Percentiles rank a stretch among this genome's conserved stretches.
Conservation (phyloP, 2,888 invertebrate species). For the Patella caerulea region DNA sequence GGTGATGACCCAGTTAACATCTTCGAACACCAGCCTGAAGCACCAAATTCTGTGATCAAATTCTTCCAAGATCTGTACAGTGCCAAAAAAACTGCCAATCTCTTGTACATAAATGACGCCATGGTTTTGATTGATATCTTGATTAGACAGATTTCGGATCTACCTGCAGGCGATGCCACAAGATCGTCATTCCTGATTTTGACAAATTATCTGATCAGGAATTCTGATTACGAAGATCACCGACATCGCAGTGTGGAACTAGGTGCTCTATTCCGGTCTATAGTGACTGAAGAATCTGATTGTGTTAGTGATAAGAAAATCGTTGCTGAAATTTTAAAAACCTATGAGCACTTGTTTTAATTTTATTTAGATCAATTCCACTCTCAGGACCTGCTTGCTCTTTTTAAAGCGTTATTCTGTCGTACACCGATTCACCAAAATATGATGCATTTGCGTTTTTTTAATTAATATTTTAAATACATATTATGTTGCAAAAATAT, state of each 20-base stretch:
- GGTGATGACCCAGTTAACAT: slow-evolving; percentile 81
- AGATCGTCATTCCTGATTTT: slow-evolving; percentile 59
- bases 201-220: slow-evolving; percentile 59
- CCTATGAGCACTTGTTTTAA: not conserved
- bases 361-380: not conserved
- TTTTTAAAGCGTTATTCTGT: no score
- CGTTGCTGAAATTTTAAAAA: not conserved
- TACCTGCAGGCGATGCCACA: slow-evolving; percentile 84
- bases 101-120: slow-evolving; percentile 95
- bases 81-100: slow-evolving; percentile 82
- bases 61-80: slow-evolving; percentile 89
- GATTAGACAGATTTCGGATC: slow-evolving; percentile 89
- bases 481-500: no score
- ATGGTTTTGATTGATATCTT: slow-evolving; percentile 95
- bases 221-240: slow-evolving; percentile 62
- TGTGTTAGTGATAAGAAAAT: not conserved
- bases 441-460: no score
- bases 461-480: no score
- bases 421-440: no score
- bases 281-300: slow-evolving; percentile 48
- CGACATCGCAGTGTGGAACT: slow-evolving; percentile 52
- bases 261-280: slow-evolving; percentile 40
- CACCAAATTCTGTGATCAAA: slow-evolving; percentile 89
- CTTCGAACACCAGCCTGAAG: slow-evolving; percentile 85
- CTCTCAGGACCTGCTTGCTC: no score